Conservation (phyloP, 2,797 vertebrate species). For the Anas bahamensis region DNA sequence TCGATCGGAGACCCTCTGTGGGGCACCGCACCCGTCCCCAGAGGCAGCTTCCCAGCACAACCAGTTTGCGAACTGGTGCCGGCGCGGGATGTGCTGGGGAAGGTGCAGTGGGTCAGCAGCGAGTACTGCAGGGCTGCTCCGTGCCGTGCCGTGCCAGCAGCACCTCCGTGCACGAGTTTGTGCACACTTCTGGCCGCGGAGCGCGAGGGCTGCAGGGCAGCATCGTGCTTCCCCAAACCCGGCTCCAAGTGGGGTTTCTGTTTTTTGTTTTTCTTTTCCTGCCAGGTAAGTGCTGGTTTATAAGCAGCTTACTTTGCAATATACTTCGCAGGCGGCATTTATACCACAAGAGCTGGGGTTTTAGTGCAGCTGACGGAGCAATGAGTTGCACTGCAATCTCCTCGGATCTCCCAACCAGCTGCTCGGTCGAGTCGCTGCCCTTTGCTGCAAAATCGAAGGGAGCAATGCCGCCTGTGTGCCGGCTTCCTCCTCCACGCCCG, state of each 20-base stretch:
- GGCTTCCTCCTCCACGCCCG: not conserved
- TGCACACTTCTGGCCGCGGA: not conserved
- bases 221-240: not conserved
- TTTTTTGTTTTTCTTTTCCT: not conserved
- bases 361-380: not conserved
- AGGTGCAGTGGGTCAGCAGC: not conserved
- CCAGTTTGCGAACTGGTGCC: no score
- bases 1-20: not conserved
- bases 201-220: not conserved
- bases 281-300: conserved; percentile 20
- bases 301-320: not conserved
- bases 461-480: not conserved
- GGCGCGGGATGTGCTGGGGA: no score
- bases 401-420: not conserved
- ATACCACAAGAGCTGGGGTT: not conserved
- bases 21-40: not conserved
- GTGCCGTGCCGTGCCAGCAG: no score
- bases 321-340: not conserved
- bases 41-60: not conserved
- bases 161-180: not conserved
- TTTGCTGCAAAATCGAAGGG: not conserved
- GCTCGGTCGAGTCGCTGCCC: not conserved
- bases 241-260: not conserved
- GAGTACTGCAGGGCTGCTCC: not conserved
- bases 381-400: not conserved